These are phyloP conservation scores for Pristionchus maxplancki DNA, from an alignment of 2,888 invertebrate species.

Conservation along the genomic window DNA sequence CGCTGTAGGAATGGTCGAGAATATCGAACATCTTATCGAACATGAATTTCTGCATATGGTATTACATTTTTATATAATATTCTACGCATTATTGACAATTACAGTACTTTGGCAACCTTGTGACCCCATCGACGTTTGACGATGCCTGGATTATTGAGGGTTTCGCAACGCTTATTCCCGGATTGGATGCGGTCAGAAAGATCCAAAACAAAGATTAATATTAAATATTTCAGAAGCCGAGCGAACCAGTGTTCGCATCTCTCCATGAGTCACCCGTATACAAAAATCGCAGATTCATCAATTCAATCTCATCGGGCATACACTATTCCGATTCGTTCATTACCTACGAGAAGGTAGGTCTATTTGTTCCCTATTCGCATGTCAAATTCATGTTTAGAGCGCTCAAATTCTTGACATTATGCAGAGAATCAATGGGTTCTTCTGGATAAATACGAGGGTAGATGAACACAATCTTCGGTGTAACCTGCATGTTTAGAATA, in stretches of 20 bases:
- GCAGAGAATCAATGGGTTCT: neutral
- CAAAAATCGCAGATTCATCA: neutral
- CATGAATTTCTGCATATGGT: neutral
- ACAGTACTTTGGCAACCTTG: conserved; percentile 6
- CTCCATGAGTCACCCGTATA: neutral
- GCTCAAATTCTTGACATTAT: neutral
- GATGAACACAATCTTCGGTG: neutral
- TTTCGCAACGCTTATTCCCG: neutral
- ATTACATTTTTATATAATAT: neutral
- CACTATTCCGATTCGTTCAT: neutral
- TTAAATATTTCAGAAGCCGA: neutral
- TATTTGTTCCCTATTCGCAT: no score
- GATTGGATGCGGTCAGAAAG: neutral
- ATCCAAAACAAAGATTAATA: neutral
- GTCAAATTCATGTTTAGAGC: neutral
- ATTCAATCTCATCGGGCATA: neutral
- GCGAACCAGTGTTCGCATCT: neutral
- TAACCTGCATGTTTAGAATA: neutral
- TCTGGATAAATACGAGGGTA: neutral
- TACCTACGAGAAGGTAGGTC: neutral
- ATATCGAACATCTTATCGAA: neutral
- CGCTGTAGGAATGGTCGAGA: neutral
- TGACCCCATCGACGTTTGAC: neutral
- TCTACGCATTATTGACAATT: no score
- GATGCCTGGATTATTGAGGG: neutral